phyloP scores from a whole-genome alignment of 1,140 invertebrate species.

The Caenorhabditis tropicalis region DNA sequence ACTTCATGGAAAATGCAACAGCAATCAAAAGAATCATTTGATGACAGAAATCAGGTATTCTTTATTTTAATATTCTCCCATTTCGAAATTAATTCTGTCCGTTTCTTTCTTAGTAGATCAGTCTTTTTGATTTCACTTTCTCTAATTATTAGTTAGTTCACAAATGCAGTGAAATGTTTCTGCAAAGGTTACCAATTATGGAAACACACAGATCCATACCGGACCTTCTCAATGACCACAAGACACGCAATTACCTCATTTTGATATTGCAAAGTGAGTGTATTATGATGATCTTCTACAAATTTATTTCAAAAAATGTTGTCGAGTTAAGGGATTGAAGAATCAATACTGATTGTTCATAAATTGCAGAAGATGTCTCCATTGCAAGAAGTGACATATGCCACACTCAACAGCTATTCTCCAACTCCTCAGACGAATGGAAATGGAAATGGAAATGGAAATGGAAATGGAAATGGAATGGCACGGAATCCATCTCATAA shows the following conservation, averaged over 20 bases:
- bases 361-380: constrained; percentile 26
- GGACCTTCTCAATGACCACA: constrained; percentile 32
- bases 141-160: background rate
- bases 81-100: too few relatives aligned
- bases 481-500: constrained; percentile 4
- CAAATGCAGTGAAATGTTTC: constrained; percentile 2
- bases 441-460: too few relatives aligned
- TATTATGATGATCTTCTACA: background rate
- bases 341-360: background rate
- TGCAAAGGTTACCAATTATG: background rate
- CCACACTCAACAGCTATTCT: constrained; percentile 22
- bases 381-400: constrained; percentile 10
- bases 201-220: constrained; percentile 16
- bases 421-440: constrained; percentile 4
- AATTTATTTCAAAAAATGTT: background rate
- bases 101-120: background rate
- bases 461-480: constrained; percentile 25
- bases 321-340: background rate
- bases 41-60: constrained; percentile 25
- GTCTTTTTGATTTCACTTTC: background rate
- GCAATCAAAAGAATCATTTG: background rate
- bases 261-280: constrained; percentile 40
- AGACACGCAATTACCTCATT: constrained; percentile 30
- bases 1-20: constrained; percentile 37
- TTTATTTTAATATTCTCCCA: background rate